Evolutionary conservation across 2,888 invertebrate genomes (phyloP).

Genomic region (Amiota minor): DNA sequence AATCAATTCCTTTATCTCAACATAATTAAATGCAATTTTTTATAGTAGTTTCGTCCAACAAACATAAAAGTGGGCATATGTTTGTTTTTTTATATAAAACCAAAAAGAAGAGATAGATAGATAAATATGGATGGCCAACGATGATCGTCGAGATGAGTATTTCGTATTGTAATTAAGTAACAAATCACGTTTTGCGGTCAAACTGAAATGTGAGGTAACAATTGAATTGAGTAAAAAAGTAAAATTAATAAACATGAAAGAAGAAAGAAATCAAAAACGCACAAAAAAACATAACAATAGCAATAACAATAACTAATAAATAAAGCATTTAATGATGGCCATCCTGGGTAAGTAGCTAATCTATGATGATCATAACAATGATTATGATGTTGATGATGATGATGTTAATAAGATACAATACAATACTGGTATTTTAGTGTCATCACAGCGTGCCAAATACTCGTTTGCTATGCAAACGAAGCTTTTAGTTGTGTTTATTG

Average conservation of each 20-base stretch:
- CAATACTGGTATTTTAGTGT: not conserved
- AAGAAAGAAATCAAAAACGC: constrained; percentile 34
- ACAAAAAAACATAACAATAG: constrained; percentile 33
- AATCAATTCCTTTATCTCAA: constrained; percentile 13
- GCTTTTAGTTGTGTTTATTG: not conserved
- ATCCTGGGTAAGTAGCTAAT: constrained; percentile 17
- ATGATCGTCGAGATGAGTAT: constrained; percentile 5
- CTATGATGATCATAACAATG: not conserved
- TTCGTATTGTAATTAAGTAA: constrained; percentile 53
- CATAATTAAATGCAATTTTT: constrained; percentile 19
- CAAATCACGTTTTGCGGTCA: constrained; percentile 54
- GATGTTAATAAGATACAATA: constrained; percentile 9
- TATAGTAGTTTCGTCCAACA: not conserved
- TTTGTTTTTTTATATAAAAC: not conserved
- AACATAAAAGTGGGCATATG: not conserved
- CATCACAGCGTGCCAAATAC: constrained; percentile 29
- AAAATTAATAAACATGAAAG: constrained; percentile 40
- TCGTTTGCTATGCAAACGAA: constrained; percentile 12
- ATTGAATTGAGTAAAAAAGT: constrained; percentile 39
- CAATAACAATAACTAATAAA: not conserved
- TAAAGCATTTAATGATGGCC: not conserved
- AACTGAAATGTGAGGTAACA: constrained; percentile 45
- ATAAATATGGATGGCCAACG: not conserved
- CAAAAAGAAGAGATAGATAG: not conserved
- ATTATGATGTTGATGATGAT: not conserved